phyloP scores from a whole-genome alignment of 2,888 invertebrate species.

The Lissocephala sabroskyi region DNA sequence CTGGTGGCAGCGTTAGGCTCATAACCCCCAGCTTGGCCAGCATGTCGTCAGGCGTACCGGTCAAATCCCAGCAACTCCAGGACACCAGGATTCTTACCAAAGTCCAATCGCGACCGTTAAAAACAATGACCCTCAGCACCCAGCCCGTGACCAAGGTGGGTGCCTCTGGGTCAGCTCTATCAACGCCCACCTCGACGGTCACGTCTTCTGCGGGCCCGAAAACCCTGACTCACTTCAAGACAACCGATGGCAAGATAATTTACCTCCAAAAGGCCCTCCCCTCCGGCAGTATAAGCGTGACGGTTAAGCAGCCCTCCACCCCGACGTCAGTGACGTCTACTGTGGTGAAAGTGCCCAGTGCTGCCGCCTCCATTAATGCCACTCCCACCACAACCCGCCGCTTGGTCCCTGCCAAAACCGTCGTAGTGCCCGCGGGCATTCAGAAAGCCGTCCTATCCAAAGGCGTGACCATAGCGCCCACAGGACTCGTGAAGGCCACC shows the following conservation, averaged over 20 bases:
- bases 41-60: background rate
- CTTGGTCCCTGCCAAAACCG: background rate
- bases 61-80: conserved; percentile 10
- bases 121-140: background rate
- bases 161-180: conserved; percentile 22
- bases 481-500: conserved; percentile 32
- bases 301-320: too few species aligned
- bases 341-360: too few species aligned
- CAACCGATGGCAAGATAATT: conserved; percentile 73
- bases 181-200: conserved; percentile 15
- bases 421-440: conserved; percentile 10
- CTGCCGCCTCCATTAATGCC: too few species aligned
- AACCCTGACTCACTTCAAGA: conserved; percentile 50
- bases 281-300: background rate
- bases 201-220: background rate
- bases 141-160: conserved; percentile 11
- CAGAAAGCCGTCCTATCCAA: conserved; percentile 47
- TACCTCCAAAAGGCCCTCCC: conserved; percentile 69
- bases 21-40: background rate
- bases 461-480: conserved; percentile 23
- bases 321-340: too few species aligned
- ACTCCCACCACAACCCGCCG: too few species aligned
- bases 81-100: conserved; percentile 48
- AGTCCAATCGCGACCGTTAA: conserved; percentile 1
- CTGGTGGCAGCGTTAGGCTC: background rate